phyloP scores from a whole-genome alignment of 2,113 vertebrate species.

The Salminus brasiliensis region DNA sequence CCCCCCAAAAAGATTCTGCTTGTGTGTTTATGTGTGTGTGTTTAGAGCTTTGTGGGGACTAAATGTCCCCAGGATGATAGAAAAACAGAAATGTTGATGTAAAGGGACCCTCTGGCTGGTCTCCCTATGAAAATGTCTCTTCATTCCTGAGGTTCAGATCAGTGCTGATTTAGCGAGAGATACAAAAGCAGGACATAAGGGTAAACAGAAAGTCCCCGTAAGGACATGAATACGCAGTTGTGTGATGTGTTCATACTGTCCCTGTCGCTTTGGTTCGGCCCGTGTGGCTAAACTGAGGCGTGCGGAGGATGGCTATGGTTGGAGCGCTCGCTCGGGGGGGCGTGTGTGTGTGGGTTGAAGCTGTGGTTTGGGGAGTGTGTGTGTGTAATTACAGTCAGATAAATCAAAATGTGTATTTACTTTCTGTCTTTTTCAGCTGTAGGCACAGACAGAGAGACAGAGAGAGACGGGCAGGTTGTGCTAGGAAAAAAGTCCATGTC shows the following conservation, averaged over 20 bases:
- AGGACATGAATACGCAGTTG: neutral
- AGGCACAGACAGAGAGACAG: neutral
- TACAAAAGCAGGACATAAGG: neutral
- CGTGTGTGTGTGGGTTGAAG: neutral
- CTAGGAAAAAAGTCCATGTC: neutral
- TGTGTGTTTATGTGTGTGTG: no score
- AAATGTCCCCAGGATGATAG: no score
- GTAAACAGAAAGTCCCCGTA: neutral
- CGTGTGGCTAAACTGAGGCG: neutral
- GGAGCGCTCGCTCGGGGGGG: neutral
- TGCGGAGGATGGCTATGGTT: neutral
- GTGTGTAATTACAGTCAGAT: conserved; percentile 22
- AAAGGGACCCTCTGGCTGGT: no score
- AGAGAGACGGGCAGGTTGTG: neutral
- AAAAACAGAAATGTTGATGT: no score
- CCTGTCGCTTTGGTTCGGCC: conserved; percentile 9
- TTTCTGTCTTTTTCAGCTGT: conserved; percentile 2
- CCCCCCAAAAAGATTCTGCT: no score
- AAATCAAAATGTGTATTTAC: conserved; percentile 28
- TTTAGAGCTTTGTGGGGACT: no score
- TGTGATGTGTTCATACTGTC: neutral
- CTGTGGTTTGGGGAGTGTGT: conserved; percentile 14
- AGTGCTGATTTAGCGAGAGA: neutral
- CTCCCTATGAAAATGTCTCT: no score
- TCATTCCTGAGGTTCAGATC: no score